These are phyloP conservation scores for Apogon talboti DNA, from an alignment of 2,797 vertebrate genomes.

Conservation along the genomic window DNA sequence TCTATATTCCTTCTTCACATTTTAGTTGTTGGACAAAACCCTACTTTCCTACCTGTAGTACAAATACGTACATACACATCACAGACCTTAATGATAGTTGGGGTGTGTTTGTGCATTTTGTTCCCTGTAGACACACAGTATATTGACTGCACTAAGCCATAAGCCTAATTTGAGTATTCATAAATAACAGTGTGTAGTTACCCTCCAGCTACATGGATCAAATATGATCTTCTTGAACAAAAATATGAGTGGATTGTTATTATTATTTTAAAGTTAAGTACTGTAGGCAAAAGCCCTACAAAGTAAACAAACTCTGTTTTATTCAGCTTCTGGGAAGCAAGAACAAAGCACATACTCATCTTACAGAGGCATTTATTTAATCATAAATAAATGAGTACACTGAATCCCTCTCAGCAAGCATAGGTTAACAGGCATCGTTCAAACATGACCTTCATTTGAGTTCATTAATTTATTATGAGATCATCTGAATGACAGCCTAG, in stretches of 20 bases:
- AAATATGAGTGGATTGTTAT: neutral
- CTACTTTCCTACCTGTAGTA: no score
- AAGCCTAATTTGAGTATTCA: neutral
- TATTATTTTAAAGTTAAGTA: neutral
- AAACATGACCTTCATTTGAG: slow-evolving; percentile 43
- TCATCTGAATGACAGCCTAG: slow-evolving; percentile 51
- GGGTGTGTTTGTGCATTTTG: neutral
- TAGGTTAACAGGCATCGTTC: slow-evolving; percentile 44
- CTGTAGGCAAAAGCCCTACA: neutral
- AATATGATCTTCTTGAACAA: neutral
- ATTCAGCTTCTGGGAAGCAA: slow-evolving; percentile 1
- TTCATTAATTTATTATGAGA: slow-evolving; percentile 60
- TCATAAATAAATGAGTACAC: slow-evolving; percentile 15
- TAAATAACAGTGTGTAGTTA: neutral
- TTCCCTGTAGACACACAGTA: neutral
- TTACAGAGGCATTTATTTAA: neutral
- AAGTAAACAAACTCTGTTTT: slow-evolving; percentile 5
- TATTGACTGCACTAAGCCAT: no score
- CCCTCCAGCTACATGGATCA: neutral
- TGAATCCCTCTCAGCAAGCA: slow-evolving; percentile 27
- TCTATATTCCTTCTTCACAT: no score
- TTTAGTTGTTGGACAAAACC: no score
- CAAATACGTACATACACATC: no score
- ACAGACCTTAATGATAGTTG: no score
- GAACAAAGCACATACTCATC: neutral